Evolutionary conservation across 1,140 invertebrate species (phyloP), one percentile per base, ranked within the genome.

Genomic region (Lanistes nyassanus): DNA sequence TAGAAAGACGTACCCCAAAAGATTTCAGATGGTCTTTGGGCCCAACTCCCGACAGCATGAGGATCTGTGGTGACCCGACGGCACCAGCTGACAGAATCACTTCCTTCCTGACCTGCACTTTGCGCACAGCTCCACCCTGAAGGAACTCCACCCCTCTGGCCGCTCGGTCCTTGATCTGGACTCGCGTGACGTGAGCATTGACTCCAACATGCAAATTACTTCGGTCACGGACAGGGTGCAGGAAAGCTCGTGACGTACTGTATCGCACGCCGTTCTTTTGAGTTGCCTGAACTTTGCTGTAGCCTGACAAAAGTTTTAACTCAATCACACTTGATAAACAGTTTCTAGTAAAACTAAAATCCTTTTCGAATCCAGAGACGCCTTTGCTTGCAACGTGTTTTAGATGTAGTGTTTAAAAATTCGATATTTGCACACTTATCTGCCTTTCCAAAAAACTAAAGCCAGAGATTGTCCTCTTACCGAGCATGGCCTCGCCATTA

Each of bases 11-110:
- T 56, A 72, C 53, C 53, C 67, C 67, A 7, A 51, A 9, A 19
- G 42, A 39, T n/a, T 53, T 1, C 67, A 69, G 67, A 23, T 80
- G 79, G 19, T 77, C 56, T 37, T 70, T 74, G 1, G 96, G 95
- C 0, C 96, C 96, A 2, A 97, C 92, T 0, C 96, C 97, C 0
- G 95, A 97, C 0, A 98, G 87, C 94, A 98, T 96, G 2, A 98
- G 86, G 0, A 98, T 81, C 78, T 98, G 96, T 31, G 29, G 29
- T 0, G 95, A 94, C 83, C 95, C 95, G 0, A 98, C 91, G 0
- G 95, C 91, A 1, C 97, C 97, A 0, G 92, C 95, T 0, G 81
- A 80, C 19, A 96, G 76, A 56, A 96, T 94, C 0, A 97, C 93
- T 88, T 98, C 97, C 83, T 95, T 96, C 16, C 89, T 92, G 0